Percentiles rank a stretch among this genome's conserved stretches.
These are phyloP conservation scores for Megaustenia siamemsis DNA, from an alignment of 2,888 invertebrate genomes.

Conservation along the genomic window DNA sequence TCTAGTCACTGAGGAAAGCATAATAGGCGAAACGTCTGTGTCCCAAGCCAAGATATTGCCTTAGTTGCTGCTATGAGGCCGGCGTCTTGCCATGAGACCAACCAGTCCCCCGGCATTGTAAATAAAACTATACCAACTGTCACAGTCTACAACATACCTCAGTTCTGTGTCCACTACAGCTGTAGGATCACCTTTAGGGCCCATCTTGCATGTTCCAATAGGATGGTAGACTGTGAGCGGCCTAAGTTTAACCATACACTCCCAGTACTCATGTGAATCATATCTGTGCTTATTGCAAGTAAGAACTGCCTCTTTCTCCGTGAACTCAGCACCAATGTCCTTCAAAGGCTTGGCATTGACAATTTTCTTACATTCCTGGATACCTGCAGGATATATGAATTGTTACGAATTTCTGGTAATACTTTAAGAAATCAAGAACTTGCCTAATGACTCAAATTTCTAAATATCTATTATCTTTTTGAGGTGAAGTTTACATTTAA, in stretches of 20 bases:
- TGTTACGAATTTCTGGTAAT: too few species aligned
- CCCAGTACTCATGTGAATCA: slow-evolving; percentile 61
- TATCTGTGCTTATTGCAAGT: slow-evolving; percentile 36
- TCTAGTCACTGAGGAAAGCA: too few species aligned
- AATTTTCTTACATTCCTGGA: slow-evolving; percentile 31
- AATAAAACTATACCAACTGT: too few species aligned
- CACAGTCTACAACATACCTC: slow-evolving; percentile 33
- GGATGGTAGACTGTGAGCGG: slow-evolving; percentile 82
- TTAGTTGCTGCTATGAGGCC: too few species aligned
- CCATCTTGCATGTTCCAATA: slow-evolving; percentile 88
- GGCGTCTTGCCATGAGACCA: too few species aligned
- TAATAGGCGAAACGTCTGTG: too few species aligned
- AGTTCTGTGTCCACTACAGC: slow-evolving; percentile 85
- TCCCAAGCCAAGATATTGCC: too few species aligned
- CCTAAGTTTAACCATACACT: slow-evolving; percentile 55
- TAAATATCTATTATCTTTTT: too few species aligned
- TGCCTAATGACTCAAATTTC: too few species aligned
- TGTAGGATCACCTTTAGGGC: slow-evolving; percentile 79
- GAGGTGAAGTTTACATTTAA: too few species aligned
- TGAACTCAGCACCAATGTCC: slow-evolving; percentile 41
- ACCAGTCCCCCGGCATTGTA: too few species aligned
- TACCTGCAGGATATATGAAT: slow-evolving; percentile 26
- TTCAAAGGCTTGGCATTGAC: background rate
- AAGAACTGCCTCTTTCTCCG: background rate
- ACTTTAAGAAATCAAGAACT: too few species aligned